Evolutionary conservation across 2,113 vertebrate genomes (phyloP).

Genomic region (Tauraco erythrolophus): DNA sequence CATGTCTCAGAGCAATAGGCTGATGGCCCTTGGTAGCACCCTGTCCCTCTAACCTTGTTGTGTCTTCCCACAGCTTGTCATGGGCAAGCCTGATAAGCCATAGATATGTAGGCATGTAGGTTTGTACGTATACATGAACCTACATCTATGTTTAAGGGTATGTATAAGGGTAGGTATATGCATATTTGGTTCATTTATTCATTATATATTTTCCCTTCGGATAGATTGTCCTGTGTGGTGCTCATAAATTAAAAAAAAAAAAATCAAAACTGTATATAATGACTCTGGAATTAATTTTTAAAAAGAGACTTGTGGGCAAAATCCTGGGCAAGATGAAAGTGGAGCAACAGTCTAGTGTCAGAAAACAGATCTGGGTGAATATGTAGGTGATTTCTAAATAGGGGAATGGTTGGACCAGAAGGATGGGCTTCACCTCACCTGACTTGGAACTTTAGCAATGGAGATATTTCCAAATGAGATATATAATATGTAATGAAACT

Average conservation of each 20-base stretch:
- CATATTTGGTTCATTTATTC: neutral
- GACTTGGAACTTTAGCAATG: neutral
- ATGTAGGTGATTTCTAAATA: neutral
- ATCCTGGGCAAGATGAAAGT: neutral
- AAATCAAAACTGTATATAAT: no score
- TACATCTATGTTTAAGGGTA: neutral
- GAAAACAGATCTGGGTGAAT: neutral
- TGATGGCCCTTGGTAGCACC: no score
- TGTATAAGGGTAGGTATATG: neutral
- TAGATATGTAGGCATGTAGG: neutral
- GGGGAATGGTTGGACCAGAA: neutral
- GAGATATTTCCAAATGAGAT: neutral
- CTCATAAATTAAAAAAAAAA: no score
- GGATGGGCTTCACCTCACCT: neutral
- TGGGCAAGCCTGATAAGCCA: neutral
- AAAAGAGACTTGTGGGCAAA: neutral
- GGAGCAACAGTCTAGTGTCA: neutral
- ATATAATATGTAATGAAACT: neutral
- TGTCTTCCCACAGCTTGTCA: no score
- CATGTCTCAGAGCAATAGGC: no score
- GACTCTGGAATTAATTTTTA: no score
- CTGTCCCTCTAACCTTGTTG: no score
- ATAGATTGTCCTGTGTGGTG: neutral
- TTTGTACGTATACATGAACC: neutral
- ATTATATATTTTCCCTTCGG: neutral